Base-by-base conservation (phyloP, 2,797 vertebrate genomes). In the Lutjanus campechanus region DNA sequence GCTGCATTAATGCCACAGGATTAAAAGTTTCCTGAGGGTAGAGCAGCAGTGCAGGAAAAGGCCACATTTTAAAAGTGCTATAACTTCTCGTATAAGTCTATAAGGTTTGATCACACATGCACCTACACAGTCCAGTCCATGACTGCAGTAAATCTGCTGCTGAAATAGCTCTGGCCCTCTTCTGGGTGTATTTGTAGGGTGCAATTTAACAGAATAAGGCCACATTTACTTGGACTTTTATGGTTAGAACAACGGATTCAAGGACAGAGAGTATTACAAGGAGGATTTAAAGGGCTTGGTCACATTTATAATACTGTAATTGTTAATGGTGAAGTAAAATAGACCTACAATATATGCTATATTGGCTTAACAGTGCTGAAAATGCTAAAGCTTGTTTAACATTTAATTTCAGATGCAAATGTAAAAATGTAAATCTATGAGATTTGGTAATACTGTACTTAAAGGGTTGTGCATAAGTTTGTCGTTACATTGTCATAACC, bases 1-100 rank as follows among this genome's bases (percentile, higher is more conserved):
- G 81, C 87, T 81, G 85, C 78, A 86, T 90, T 87, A 87, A 89
- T 88, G 82, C 70, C 20, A 71, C 43, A 46, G 74, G 77, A 91
- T 91, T 88, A 91, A 88, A 89, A 49, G 60, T 86, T 66, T 82
- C 85, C 76, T 0, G 9, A 65, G 76, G 85, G 73, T 19, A 68
- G 53, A 74, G 82, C 74, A 81, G 84, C 72, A 46, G 74, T 50
- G 55, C 68, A 73, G 77, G 67, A 76, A 91, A 76, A 76, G 46
- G 65, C 43, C 51, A 82, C 49, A 22, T 75, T 88, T 88, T 85
- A 78, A 62, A 68, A 85, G 78, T 17, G 61, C 70, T 84, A 59
- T 68, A 82, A 78, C 80, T 79, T 70, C 83, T 69, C 60, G 56
- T 69, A 55, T 65, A 66, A 73, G 73, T 80, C 69, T 69, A 83